phyloP scores from a whole-genome alignment of 2,113 vertebrate genomes.

The Corapipo altera region DNA sequence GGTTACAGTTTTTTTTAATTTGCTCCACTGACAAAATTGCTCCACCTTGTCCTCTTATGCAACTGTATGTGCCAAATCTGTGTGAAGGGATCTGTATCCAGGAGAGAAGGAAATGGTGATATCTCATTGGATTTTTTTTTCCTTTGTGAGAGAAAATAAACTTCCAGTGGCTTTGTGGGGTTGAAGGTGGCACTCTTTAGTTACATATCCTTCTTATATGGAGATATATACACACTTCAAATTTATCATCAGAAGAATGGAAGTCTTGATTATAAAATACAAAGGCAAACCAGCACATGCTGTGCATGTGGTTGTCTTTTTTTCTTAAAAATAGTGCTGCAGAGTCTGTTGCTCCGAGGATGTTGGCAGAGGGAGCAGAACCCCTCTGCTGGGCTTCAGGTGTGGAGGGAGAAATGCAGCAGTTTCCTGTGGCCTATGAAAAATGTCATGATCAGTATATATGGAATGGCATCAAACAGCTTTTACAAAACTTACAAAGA shows the following conservation, averaged over 20 bases:
- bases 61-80: background rate
- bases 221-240: background rate
- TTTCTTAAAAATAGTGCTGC: background rate
- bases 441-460: background rate
- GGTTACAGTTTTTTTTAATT: background rate
- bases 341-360: background rate
- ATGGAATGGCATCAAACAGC: background rate
- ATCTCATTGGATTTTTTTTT: background rate
- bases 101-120: background rate
- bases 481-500: background rate
- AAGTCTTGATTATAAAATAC: background rate
- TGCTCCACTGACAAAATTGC: background rate
- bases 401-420: background rate
- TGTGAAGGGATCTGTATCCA: background rate
- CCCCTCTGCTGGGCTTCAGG: background rate
- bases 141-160: background rate
- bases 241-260: background rate
- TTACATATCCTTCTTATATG: background rate
- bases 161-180: background rate
- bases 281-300: rapidly evolving
- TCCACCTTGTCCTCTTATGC: background rate
- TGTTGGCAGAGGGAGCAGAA: background rate
- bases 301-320: background rate
- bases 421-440: background rate
- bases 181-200: background rate